Percentiles rank a stretch among this genome's conserved stretches.
Evolutionary conservation across 1,140 invertebrate species (phyloP).

Genomic region (Drosophila baimaii): DNA sequence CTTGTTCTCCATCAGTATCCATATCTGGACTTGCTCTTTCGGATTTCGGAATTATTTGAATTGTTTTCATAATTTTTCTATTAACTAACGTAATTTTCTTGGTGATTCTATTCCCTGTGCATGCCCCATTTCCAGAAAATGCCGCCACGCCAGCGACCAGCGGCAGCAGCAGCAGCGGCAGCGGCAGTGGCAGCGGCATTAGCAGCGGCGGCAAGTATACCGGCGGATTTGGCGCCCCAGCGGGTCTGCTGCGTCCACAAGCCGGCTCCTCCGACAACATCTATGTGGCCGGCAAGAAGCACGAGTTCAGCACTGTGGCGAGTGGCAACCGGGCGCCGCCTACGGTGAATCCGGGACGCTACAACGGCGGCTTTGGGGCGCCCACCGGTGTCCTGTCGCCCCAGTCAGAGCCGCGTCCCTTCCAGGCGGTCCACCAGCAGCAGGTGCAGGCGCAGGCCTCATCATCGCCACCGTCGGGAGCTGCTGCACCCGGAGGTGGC

Average conservation of each 20-base stretch:
- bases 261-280: constrained; percentile 41
- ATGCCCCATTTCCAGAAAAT: constrained; percentile 23
- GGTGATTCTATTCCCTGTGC: neutral
- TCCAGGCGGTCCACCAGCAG: constrained; percentile 43
- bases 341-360: constrained; percentile 53
- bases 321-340: constrained; percentile 48
- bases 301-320: constrained; percentile 47
- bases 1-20: too few relatives aligned
- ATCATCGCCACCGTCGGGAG: constrained; percentile 4
- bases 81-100: neutral
- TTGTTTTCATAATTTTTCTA: too few relatives aligned
- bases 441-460: constrained; percentile 18
- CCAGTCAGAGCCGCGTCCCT: constrained; percentile 59
- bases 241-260: constrained; percentile 65
- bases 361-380: constrained; percentile 65
- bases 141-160: constrained; percentile 23
- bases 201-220: constrained; percentile 69
- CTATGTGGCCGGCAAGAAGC: constrained; percentile 61
- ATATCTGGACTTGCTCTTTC: too few relatives aligned
- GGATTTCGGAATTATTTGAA: too few relatives aligned
- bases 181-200: too few relatives aligned
- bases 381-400: constrained; percentile 59
- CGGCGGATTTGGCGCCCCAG: constrained; percentile 72
- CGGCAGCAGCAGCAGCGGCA: constrained; percentile 1
- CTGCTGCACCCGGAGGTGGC: neutral